Percentiles rank a stretch among this genome's conserved stretches.
Evolutionary conservation across 2,113 vertebrate species (phyloP).

Genomic region (Asarcornis scutulata): DNA sequence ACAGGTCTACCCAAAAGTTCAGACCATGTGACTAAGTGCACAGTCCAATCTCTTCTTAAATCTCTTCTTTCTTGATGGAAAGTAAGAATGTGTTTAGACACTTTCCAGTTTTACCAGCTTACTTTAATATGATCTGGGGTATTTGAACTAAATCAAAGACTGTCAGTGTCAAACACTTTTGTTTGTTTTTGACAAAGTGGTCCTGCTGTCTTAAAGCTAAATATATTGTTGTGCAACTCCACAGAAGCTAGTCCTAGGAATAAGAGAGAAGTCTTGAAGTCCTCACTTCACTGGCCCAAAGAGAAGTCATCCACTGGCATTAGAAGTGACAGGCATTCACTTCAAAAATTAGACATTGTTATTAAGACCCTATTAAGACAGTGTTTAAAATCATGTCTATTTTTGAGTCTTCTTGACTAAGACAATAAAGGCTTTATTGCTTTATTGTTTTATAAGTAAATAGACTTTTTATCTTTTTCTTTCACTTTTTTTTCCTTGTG

Average conservation of each 20-base stretch:
- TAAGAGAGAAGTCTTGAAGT: background rate
- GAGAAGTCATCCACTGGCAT: background rate
- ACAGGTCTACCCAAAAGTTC: too few relatives aligned
- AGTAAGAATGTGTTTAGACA: background rate
- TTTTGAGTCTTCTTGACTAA: background rate
- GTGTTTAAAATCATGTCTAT: background rate
- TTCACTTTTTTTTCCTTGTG: background rate
- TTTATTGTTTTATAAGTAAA: background rate
- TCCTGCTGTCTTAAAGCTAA: background rate
- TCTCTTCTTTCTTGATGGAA: too few relatives aligned
- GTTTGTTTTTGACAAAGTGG: background rate
- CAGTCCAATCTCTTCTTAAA: too few relatives aligned
- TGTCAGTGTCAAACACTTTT: background rate
- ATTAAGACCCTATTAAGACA: background rate
- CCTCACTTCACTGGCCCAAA: background rate
- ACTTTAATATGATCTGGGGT: background rate
- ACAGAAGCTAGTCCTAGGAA: background rate
- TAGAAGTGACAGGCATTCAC: background rate
- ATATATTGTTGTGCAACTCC: background rate
- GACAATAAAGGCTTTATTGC: background rate
- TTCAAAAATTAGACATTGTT: background rate
- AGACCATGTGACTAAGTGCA: too few relatives aligned
- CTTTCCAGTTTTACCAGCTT: background rate
- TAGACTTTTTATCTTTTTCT: fast-evolving
- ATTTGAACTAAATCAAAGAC: background rate